Conservation (phyloP, 2,888 invertebrate genomes). For the Stratiomys singularior region DNA sequence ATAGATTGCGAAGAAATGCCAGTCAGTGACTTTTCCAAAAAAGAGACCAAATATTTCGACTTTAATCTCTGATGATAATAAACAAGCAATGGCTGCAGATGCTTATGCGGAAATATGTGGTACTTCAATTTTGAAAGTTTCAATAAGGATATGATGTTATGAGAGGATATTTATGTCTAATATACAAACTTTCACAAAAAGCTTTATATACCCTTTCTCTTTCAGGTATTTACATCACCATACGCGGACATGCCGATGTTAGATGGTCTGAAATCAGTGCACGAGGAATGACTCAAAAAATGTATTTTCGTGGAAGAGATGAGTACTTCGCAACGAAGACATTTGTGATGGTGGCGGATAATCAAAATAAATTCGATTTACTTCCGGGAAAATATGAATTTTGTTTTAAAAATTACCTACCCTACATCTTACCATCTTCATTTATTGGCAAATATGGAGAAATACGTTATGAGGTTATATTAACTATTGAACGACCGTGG, state of each 20-base stretch:
- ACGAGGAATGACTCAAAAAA: neutral
- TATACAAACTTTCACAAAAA: no score
- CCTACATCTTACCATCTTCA: conserved; percentile 72
- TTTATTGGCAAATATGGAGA: conserved; percentile 76
- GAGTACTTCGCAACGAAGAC: conserved; percentile 23
- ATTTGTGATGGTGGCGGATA: conserved; percentile 33
- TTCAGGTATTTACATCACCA: conserved; percentile 17
- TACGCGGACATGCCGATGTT: conserved; percentile 17
- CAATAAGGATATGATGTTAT: no score
- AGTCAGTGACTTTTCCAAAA: no score
- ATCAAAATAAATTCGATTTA: conserved; percentile 72
- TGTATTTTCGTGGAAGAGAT: conserved; percentile 9
- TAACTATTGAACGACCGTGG: conserved; percentile 80
- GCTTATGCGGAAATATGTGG: no score
- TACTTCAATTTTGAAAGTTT: no score
- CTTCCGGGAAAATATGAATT: conserved; percentile 74
- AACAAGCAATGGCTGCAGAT: no score
- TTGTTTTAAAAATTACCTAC: conserved; percentile 74
- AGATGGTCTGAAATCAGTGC: conserved; percentile 18
- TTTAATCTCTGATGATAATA: no score
- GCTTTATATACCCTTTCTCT: no score
- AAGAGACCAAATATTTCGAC: no score
- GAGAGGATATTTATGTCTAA: no score
- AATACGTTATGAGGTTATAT: conserved; percentile 78
- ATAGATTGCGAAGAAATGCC: no score